A percentile compares a stretch with the other conserved stretches of the same genome.
phyloP scores from a whole-genome alignment of 1,140 invertebrate species.

The Manduca sexta region DNA sequence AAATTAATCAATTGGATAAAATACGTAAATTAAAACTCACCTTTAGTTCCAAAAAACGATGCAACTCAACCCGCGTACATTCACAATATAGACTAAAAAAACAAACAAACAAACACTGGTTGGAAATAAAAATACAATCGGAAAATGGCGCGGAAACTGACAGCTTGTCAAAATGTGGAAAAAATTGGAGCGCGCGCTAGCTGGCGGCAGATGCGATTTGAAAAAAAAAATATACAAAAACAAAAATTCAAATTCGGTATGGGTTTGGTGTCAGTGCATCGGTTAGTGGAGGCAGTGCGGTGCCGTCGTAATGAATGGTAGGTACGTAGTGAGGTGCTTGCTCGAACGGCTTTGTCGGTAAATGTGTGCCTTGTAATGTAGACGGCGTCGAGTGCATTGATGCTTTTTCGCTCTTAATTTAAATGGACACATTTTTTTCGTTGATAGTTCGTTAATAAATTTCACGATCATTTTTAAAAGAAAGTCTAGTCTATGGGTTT shows the following conservation, averaged over 20 bases:
- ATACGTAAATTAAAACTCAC: constrained; percentile 17
- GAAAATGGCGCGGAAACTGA: constrained; percentile 38
- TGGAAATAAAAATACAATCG: constrained; percentile 29
- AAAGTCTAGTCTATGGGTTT: too few relatives aligned
- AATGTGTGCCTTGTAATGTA: constrained; percentile 54
- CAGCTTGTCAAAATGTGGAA: constrained; percentile 31
- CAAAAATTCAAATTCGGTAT: constrained; percentile 38
- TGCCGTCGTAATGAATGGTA: constrained; percentile 56
- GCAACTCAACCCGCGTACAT: constrained; percentile 20
- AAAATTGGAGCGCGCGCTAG: constrained; percentile 13
- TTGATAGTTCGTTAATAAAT: too few relatives aligned
- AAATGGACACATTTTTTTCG: too few relatives aligned
- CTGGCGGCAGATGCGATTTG: constrained; percentile 3
- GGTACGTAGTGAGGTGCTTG: constrained; percentile 53
- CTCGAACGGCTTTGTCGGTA: constrained; percentile 55
- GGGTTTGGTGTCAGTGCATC: constrained; percentile 48
- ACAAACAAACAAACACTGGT: constrained; percentile 6
- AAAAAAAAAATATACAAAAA: constrained; percentile 11
- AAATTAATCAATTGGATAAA: too few relatives aligned
- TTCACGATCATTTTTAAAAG: too few relatives aligned
- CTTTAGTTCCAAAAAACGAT: constrained; percentile 15
- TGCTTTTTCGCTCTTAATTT: too few relatives aligned
- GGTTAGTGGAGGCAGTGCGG: constrained; percentile 29
- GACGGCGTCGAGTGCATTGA: too few relatives aligned
- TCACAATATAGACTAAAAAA: constrained; percentile 16